Base-by-base conservation (phyloP, 2,797 vertebrate species). In the Lophura swinhoii region DNA sequence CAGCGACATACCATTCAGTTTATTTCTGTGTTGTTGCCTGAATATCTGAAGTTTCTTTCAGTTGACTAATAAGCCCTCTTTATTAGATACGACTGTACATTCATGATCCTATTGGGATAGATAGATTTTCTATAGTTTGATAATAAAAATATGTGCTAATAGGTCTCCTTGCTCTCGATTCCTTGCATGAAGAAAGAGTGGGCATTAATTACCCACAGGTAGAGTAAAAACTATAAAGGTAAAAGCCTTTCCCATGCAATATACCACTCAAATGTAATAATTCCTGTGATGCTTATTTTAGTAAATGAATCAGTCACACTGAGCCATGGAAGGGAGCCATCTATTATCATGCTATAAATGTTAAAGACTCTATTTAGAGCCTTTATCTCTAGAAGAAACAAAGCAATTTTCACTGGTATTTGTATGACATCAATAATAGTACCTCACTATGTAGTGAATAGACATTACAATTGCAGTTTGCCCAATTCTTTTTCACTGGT, bases 241-340 rank as follows among this genome's bases (percentile, higher is more conserved):
- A 97, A 95, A 97, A 96, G 75, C 69, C 80, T 94, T 97, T 97
- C 95, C 86, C 80, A 73, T 93, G 81, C 73, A 96, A 93, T 95
- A 95, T 95, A 92, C 87, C 12, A 46, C 83, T 96, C 95, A 95
- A 97, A 97, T 91, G 78, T 91, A 96, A 96, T 96, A 96, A 96
- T 95, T 91, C 89, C 86, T 80, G 92, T 81, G 79, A 95, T 93
- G 91, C 93, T 98, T 98, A 96, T 97, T 97, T 98, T 96, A 95
- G 94, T 93, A 96, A 97, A 97, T 97, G 96, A 97, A 97, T 97
- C 96, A 95, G 85, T 93, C 80, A 92, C 77, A 75, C 14, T 14
- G 76, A 96, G 91, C 91, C 91, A 94, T 95, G 92, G 69, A 90
- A 97, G 86, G 55, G 67, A 94, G 58, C 14, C 83, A 87, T 96